These are phyloP conservation scores for Plebejus melissa DNA, from an alignment of 2,888 invertebrate genomes.

Conservation along the genomic window DNA sequence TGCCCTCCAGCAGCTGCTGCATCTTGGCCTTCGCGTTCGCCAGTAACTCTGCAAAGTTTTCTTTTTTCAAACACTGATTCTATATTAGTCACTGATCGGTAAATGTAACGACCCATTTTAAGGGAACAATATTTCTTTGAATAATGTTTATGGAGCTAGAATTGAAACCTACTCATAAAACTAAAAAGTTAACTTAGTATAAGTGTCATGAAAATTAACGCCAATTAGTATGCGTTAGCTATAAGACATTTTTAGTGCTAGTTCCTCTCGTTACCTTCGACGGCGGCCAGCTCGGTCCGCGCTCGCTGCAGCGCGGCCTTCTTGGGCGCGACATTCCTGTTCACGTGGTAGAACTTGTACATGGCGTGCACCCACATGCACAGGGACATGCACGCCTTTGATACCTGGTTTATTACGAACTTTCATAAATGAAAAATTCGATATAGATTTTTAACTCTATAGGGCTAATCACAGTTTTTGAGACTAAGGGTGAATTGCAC, in stretches of 20 bases:
- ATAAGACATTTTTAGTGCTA: no score
- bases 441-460: no score
- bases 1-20: conserved; percentile 86
- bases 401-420: conserved; percentile 71
- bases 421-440: no score
- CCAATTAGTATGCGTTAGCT: no score
- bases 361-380: conserved; percentile 96
- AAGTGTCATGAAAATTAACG: no score
- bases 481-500: no score
- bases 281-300: conserved; percentile 80
- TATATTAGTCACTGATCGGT: not conserved
- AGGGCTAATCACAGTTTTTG: no score
- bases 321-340: conserved; percentile 91
- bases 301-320: conserved; percentile 89
- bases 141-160: no score
- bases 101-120: not conserved
- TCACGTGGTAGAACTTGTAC: conserved; percentile 95
- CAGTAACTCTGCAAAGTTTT: conserved; percentile 60
- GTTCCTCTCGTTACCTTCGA: conserved; percentile 71
- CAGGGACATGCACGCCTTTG: conserved; percentile 88
- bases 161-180: no score
- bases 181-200: no score
- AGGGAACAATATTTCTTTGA: no score
- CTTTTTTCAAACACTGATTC: not conserved
- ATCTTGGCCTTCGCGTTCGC: conserved; percentile 88